Evolutionary conservation across 2,888 invertebrate species (phyloP).

Genomic region (Eustalomyia histrio): DNA sequence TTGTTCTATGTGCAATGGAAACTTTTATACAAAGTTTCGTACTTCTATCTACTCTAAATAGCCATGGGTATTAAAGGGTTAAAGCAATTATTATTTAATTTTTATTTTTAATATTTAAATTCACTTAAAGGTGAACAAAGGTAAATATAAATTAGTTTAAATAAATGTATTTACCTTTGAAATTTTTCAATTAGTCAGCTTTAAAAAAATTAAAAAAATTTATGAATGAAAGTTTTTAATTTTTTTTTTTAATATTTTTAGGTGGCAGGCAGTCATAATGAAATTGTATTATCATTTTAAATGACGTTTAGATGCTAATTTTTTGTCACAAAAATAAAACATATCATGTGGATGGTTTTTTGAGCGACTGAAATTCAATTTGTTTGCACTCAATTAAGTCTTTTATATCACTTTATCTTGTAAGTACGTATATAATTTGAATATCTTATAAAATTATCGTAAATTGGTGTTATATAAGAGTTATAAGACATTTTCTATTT

Average conservation of each 20-base stretch:
- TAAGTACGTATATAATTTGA: not conserved
- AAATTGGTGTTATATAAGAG: too few species aligned
- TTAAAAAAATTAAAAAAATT: too few species aligned
- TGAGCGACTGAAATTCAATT: not conserved
- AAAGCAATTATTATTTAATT: too few species aligned
- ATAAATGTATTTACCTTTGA: constrained; percentile 3
- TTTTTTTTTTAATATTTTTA: not conserved
- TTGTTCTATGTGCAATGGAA: too few species aligned
- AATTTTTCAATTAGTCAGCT: too few species aligned
- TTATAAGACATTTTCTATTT: too few species aligned
- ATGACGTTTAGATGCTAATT: not conserved
- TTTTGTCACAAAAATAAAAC: not conserved
- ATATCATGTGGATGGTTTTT: not conserved
- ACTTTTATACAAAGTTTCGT: too few species aligned
- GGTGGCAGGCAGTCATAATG: constrained; percentile 14
- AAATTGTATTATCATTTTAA: constrained; percentile 5
- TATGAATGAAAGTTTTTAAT: too few species aligned
- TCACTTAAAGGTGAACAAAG: constrained; percentile 11
- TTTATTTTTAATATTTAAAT: not conserved
- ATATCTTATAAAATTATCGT: too few species aligned
- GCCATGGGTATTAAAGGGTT: too few species aligned
- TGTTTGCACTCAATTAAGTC: not conserved
- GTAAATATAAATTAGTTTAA: not conserved
- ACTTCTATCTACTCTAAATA: too few species aligned
- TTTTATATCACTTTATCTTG: not conserved